Evolutionary conservation across 2,113 vertebrate species (phyloP).

Genomic region (Lamprologus speciosus): DNA sequence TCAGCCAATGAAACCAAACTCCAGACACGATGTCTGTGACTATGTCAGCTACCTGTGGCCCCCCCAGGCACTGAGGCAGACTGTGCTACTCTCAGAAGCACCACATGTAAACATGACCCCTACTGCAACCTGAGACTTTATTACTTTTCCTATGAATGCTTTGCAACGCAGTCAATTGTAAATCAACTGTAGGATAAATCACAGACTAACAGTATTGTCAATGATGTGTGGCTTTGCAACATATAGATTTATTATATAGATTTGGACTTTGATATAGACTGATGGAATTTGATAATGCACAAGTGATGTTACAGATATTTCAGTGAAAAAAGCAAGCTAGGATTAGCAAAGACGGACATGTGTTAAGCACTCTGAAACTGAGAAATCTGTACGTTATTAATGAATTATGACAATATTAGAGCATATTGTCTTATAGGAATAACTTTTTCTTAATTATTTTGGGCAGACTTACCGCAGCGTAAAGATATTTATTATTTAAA

Average conservation of each 20-base stretch:
- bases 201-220: not conserved
- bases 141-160: not conserved
- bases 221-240: not conserved
- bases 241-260: not conserved
- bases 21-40: conserved; percentile 3
- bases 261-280: not conserved
- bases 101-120: conserved; percentile 16
- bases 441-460: not conserved
- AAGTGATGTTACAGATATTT: not conserved
- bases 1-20: not conserved
- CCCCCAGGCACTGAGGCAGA: not conserved
- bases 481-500: not conserved
- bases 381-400: not conserved
- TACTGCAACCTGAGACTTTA: conserved; percentile 4
- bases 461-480: not conserved
- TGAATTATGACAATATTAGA: not conserved
- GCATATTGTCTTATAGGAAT: not conserved
- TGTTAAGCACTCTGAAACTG: not conserved
- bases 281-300: not conserved
- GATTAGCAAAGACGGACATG: not conserved
- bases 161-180: not conserved
- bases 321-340: not conserved
- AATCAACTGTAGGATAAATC: not conserved
- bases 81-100: not conserved
- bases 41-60: not conserved